Evolutionary conservation across 92 coral and sea anemone species (phyloP).

Genomic region (Zoanthus solanderi): DNA sequence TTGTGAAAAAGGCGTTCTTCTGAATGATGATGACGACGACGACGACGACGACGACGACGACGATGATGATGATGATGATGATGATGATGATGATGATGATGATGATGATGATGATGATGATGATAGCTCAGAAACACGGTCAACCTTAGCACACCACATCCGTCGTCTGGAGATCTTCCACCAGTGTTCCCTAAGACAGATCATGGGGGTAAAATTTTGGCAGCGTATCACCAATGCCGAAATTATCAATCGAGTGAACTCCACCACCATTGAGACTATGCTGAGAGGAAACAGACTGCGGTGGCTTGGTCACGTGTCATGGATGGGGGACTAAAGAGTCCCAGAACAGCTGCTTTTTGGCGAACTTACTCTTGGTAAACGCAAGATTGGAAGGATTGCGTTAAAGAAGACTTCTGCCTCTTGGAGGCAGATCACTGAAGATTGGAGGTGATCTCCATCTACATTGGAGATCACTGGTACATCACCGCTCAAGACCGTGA

Average conservation of each 20-base stretch:
- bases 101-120: too few relatives aligned
- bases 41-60: too few relatives aligned
- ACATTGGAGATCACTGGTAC: conserved; percentile 28
- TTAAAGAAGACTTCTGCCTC: too few relatives aligned
- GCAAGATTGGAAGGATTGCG: conserved; percentile 27
- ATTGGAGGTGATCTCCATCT: background rate
- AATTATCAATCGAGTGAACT: conserved; percentile 10
- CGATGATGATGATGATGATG: too few relatives aligned
- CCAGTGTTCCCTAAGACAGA: conserved; percentile 17
- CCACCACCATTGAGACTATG: conserved; percentile 42
- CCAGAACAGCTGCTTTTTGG: too few relatives aligned
- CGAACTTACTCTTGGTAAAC: conserved; percentile 2
- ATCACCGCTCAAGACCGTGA: conserved; percentile 16
- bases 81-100: too few relatives aligned
- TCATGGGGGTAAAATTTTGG: conserved; percentile 26
- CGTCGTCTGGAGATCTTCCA: conserved; percentile 34
- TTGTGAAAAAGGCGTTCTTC: too few relatives aligned
- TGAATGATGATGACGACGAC: too few relatives aligned
- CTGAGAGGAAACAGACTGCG: background rate
- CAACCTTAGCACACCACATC: background rate
- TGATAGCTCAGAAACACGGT: background rate
- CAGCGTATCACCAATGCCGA: conserved; percentile 32
- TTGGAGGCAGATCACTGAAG: background rate
- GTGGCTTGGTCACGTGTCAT: background rate
- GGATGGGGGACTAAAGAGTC: conserved; percentile 6